These are phyloP conservation scores for Phaedon cochleariae DNA, from an alignment of 2,888 invertebrate species.

Conservation along the genomic window DNA sequence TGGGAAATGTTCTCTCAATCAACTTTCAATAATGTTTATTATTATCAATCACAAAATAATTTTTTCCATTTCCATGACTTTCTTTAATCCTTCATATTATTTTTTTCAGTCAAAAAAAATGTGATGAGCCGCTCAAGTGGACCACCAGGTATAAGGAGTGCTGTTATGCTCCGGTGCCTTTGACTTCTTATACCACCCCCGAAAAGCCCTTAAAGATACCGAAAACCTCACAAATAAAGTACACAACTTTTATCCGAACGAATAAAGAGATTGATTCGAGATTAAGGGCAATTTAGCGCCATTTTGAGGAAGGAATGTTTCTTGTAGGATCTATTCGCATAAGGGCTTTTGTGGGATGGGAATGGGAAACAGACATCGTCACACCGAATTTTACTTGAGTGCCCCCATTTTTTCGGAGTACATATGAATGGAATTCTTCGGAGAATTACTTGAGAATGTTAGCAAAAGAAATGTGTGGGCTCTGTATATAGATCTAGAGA, in stretches of 20 bases:
- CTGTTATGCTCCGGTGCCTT: conserved; percentile 38
- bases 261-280: conserved; percentile 36
- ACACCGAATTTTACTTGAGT: conserved; percentile 21
- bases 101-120: too few relatives aligned
- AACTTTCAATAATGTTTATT: too few relatives aligned
- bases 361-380: conserved; percentile 22
- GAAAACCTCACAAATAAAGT: conserved; percentile 37
- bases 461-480: not conserved
- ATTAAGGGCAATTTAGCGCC: conserved; percentile 36
- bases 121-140: not conserved
- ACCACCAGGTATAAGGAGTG: conserved; percentile 29
- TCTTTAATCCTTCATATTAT: too few relatives aligned
- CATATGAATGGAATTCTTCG: conserved; percentile 10
- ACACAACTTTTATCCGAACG: conserved; percentile 32
- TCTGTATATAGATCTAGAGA: not conserved
- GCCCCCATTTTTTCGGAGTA: conserved; percentile 6
- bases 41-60: too few relatives aligned
- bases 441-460: not conserved
- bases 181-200: conserved; percentile 40
- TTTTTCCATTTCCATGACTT: too few relatives aligned
- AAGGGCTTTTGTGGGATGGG: conserved; percentile 24
- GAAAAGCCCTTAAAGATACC: conserved; percentile 39
- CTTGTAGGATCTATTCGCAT: conserved; percentile 19
- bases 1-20: too few relatives aligned
- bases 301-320: conserved; percentile 32